Percentiles rank a stretch among this genome's conserved stretches.
phyloP scores from a whole-genome alignment of 2,113 vertebrate species.

The Laticauda laticaudata region DNA sequence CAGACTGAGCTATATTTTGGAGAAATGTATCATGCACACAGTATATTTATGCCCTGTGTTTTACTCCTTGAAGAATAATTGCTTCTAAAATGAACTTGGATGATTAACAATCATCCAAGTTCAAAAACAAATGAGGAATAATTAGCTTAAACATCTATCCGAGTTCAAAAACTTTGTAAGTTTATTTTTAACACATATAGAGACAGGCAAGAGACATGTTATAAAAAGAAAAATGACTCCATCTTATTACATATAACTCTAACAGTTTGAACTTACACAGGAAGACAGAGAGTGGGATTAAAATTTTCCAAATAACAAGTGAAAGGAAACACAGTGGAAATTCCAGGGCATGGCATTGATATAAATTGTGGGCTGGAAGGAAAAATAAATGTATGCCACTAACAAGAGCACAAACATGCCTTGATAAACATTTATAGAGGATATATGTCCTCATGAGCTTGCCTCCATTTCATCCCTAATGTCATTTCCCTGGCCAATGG shows the following conservation, averaged over 20 bases:
- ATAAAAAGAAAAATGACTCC: background rate
- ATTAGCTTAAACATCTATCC: background rate
- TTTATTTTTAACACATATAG: background rate
- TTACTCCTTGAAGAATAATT: background rate
- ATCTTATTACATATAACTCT: background rate
- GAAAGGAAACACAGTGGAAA: background rate
- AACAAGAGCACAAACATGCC: background rate
- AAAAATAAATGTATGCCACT: background rate
- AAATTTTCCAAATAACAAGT: background rate
- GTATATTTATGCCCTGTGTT: background rate
- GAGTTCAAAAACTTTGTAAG: background rate
- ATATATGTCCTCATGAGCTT: background rate
- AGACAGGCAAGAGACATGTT: background rate
- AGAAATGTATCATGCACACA: background rate
- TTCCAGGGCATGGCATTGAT: background rate
- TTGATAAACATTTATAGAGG: background rate
- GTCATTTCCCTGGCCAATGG: background rate
- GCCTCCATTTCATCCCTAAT: background rate
- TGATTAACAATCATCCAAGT: background rate
- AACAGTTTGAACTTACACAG: background rate
- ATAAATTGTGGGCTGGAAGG: background rate
- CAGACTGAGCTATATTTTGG: background rate
- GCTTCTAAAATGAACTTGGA: background rate
- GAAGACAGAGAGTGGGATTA: background rate
- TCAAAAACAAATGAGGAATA: background rate